Base-by-base conservation (phyloP, 2,113 vertebrate genomes). In the Pterocles gutturalis region DNA sequence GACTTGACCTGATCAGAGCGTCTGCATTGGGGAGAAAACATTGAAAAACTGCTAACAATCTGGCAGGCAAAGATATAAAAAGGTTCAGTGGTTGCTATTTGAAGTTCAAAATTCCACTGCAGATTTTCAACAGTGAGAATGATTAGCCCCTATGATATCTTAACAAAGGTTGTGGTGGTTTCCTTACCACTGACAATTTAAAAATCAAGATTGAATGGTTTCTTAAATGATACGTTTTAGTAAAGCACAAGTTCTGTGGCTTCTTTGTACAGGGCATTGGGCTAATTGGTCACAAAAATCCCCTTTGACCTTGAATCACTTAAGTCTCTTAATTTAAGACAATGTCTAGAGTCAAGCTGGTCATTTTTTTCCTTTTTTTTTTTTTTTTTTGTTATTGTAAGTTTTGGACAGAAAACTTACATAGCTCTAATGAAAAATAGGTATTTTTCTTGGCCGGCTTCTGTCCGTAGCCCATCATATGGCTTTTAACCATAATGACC, bases 151-250 rank as follows among this genome's bases (percentile, higher is more conserved):
- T 87, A 9, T 64, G 83, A 91, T 96, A 91, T 89, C 91, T 91
- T 92, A 91, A 91, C 86, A 95, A 95, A 96, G 55, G 77, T 93
- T 96, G 87, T 61, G 43, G 96, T 93, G 91, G 89, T 95, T 96
- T 94, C 33, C 69, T 93, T 95, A 80, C 93, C 73, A 0, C 91
- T 75, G 57, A 60, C 60, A 89, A 89, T 91, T 92, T 94, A 67
- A 96, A 97, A 87, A 95, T 89, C 92, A 96, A 89, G 93, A 89
- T 78, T 67, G 69, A 89, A 93, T 84, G 87, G 89, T 94, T 95
- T 94, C 91, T 84, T 84, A 96, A 96, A 96, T 97, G 13, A 84
- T 72, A 95, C 6, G 81, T 87, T 96, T 89, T 71, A 96, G 81
- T 94, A 85, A 96, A 95, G 81, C 26, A 34, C 36, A 87, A 95